phyloP scores from a whole-genome alignment of 2,888 invertebrate species.

The Leptinotarsa tumamoca region DNA sequence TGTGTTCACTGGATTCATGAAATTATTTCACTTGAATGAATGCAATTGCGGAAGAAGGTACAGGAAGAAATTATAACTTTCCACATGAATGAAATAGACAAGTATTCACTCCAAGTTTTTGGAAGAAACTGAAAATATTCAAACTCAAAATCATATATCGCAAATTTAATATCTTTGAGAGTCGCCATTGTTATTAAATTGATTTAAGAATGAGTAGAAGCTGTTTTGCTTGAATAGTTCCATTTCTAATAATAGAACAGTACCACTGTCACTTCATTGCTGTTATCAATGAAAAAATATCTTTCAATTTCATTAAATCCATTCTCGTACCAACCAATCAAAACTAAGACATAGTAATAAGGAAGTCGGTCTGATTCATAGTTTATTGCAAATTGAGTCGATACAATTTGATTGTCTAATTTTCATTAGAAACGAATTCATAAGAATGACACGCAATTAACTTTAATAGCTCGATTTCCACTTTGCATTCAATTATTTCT shows the following conservation, averaged over 20 bases:
- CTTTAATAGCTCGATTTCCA: not conserved
- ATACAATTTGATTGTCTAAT: not conserved
- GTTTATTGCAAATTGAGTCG: constrained; percentile 13
- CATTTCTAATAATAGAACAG: too few relatives aligned
- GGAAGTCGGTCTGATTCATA: not conserved
- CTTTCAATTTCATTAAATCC: not conserved
- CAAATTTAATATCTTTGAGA: too few relatives aligned
- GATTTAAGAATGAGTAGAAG: too few relatives aligned
- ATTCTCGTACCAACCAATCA: not conserved
- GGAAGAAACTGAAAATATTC: too few relatives aligned
- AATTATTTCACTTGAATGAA: not conserved
- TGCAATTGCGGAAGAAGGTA: not conserved
- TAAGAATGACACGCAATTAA: not conserved
- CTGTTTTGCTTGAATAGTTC: too few relatives aligned
- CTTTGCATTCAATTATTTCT: not conserved
- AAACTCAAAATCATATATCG: too few relatives aligned
- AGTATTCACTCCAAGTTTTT: too few relatives aligned
- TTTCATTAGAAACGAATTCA: not conserved
- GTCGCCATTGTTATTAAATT: too few relatives aligned
- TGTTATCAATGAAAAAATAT: not conserved
- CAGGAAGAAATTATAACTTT: not conserved
- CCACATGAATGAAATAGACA: too few relatives aligned
- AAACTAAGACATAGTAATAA: not conserved
- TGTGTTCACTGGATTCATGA: not conserved
- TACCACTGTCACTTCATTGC: too few relatives aligned